A percentile compares a stretch with the other conserved stretches of the same genome.
Conservation (phyloP, 1,140 invertebrate species). For the Polypedilum pembai region DNA sequence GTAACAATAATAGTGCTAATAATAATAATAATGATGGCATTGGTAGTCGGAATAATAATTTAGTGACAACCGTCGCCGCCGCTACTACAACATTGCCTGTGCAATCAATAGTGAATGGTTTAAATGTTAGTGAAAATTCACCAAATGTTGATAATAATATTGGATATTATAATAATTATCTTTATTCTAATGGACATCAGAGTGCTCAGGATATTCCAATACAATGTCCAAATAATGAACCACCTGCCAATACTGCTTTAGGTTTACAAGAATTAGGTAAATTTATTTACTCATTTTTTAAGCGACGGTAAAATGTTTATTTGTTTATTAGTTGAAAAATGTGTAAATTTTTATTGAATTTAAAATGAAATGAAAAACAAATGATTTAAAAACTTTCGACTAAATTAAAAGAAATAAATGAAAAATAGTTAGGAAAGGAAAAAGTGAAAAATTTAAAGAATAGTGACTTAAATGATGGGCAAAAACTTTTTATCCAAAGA, state of each 20-base stretch:
- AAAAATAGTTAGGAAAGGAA: too few species aligned
- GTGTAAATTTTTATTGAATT: too few species aligned
- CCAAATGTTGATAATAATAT: conserved; percentile 31
- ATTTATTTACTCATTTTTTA: background rate
- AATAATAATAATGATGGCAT: conserved; percentile 30
- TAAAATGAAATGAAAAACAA: too few species aligned
- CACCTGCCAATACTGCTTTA: conserved; percentile 39
- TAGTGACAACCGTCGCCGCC: conserved; percentile 36
- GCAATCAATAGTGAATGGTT: conserved; percentile 26
- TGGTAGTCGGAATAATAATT: conserved; percentile 25
- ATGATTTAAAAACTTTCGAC: too few species aligned
- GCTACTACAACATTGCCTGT: conserved; percentile 30
- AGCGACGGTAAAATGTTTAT: background rate
- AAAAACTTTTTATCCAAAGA: too few species aligned
- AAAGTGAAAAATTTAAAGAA: too few species aligned
- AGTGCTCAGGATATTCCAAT: conserved; percentile 43
- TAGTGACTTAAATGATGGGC: too few species aligned
- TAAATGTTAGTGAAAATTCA: conserved; percentile 26
- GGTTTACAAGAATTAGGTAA: conserved; percentile 42
- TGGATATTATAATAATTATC: conserved; percentile 41
- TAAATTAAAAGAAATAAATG: too few species aligned
- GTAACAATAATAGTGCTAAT: conserved; percentile 34
- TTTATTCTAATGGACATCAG: conserved; percentile 37
- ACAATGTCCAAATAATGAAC: conserved; percentile 42
- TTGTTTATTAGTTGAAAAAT: too few species aligned